A percentile compares a stretch with the other conserved stretches of the same genome.
Evolutionary conservation across 2,797 vertebrate genomes (phyloP).

Genomic region (Psittacula echo): DNA sequence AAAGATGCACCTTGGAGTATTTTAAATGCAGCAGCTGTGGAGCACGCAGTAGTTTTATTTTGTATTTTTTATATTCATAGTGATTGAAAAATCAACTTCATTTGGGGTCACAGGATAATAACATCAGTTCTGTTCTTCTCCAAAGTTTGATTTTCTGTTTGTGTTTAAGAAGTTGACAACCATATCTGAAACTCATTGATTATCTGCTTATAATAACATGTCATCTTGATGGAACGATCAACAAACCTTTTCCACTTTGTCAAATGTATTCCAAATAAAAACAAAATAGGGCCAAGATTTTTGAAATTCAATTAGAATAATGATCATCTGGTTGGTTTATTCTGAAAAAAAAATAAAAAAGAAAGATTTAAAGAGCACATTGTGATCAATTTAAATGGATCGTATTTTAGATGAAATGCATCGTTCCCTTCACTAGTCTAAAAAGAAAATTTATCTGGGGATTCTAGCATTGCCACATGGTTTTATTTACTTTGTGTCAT

Average conservation of each 20-base stretch:
- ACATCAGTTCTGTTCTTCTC: background rate
- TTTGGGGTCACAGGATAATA: background rate
- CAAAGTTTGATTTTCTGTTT: conserved; percentile 8
- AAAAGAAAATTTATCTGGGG: background rate
- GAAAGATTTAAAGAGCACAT: background rate
- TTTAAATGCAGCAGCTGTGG: background rate
- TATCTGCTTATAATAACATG: background rate
- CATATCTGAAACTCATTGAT: conserved; percentile 33
- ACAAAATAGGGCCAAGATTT: background rate
- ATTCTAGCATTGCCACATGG: background rate
- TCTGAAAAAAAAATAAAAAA: background rate
- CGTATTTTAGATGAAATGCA: background rate
- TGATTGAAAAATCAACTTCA: conserved; percentile 14
- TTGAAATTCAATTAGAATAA: background rate
- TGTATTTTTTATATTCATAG: background rate
- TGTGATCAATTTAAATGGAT: background rate
- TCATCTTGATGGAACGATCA: background rate
- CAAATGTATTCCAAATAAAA: background rate
- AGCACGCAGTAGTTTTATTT: background rate
- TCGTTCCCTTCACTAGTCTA: background rate
- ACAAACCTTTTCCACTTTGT: background rate
- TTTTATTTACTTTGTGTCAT: background rate
- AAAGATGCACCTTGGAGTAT: background rate
- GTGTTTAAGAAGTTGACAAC: background rate
- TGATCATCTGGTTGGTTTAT: background rate